Percentiles rank a stretch among this genome's conserved stretches.
Conservation (phyloP, 2,888 invertebrate genomes). For the Macrosiphum euphorbiae region DNA sequence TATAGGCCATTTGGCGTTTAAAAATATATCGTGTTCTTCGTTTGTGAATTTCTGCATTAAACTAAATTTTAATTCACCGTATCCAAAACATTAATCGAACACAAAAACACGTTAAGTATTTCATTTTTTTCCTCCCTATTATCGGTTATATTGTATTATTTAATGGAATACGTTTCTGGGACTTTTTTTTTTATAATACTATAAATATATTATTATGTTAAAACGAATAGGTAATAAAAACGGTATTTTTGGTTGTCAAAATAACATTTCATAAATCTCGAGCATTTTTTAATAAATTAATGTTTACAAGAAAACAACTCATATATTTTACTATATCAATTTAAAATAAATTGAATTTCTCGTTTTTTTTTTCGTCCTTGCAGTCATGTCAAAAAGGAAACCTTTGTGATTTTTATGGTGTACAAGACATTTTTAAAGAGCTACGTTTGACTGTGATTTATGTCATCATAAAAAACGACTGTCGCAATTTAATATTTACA, state of each 20-base stretch:
- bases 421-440: neutral
- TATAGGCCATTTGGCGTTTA: neutral
- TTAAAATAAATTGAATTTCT: slow-evolving; percentile 33
- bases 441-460: neutral
- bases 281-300: slow-evolving; percentile 24
- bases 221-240: neutral
- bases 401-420: slow-evolving; percentile 10
- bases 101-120: slow-evolving; percentile 6
- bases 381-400: neutral
- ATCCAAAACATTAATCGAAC: neutral
- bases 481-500: neutral
- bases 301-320: slow-evolving; percentile 5
- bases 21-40: slow-evolving; percentile 16
- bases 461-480: slow-evolving; percentile 3
- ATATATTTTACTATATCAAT: neutral
- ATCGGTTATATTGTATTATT: neutral
- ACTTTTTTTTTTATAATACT: neutral
- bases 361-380: neutral
- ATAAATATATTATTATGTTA: neutral
- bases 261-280: neutral
- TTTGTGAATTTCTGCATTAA: neutral
- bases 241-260: slow-evolving; percentile 14
- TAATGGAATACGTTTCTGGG: neutral
- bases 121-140: neutral
- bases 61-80: neutral